These are phyloP conservation scores for Eudasyphora cyanicolor DNA, from an alignment of 2,888 invertebrate species.

Conservation along the genomic window DNA sequence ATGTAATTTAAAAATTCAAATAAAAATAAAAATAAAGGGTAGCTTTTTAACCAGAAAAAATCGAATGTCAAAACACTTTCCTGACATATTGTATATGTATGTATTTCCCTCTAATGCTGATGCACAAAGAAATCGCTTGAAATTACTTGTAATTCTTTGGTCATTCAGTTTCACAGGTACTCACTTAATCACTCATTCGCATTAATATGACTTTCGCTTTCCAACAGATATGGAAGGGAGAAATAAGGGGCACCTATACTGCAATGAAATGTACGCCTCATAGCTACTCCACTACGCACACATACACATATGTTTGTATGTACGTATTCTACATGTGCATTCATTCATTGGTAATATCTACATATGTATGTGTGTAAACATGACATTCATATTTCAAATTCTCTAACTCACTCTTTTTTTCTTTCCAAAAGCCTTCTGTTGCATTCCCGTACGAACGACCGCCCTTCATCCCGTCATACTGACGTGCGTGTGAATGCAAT, in stretches of 20 bases:
- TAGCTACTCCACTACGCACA: background rate
- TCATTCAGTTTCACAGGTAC: background rate
- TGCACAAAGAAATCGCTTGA: too few species aligned
- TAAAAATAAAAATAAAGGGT: too few species aligned
- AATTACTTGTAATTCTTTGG: background rate
- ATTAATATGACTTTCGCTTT: background rate
- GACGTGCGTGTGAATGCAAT: slow-evolving; percentile 23
- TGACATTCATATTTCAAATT: slow-evolving; percentile 40
- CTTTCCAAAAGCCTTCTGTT: background rate
- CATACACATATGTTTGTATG: background rate
- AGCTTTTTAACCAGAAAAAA: too few species aligned
- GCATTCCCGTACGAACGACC: background rate
- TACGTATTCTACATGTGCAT: too few species aligned
- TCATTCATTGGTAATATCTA: too few species aligned
- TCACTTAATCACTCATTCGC: background rate
- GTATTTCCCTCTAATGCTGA: too few species aligned
- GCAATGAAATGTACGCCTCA: background rate
- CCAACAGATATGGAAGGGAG: background rate
- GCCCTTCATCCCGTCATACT: background rate
- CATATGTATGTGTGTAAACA: slow-evolving; percentile 49
- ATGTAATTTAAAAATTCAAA: too few species aligned
- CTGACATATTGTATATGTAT: too few species aligned
- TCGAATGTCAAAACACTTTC: too few species aligned
- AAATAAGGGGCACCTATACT: background rate
- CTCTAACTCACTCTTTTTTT: background rate